phyloP scores from a whole-genome alignment of 2,797 vertebrate genomes.

The Pseudochaenichthys georgianus region DNA sequence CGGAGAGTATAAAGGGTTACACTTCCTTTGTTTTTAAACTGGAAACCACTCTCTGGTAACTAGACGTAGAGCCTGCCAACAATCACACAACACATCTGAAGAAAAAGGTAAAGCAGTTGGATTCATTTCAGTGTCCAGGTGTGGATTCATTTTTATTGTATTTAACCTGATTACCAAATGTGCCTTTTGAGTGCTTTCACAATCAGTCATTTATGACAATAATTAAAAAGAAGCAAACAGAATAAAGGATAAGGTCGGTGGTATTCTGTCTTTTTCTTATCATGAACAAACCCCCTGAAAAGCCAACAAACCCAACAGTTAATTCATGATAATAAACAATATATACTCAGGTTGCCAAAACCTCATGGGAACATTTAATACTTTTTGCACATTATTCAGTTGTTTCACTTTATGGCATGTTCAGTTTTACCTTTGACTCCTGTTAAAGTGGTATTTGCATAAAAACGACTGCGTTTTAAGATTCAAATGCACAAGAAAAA shows the following conservation, averaged over 20 bases:
- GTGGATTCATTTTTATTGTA: background rate
- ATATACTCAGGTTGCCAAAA: background rate
- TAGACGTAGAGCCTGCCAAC: background rate
- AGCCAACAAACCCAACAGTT: background rate
- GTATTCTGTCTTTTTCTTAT: background rate
- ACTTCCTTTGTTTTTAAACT: background rate
- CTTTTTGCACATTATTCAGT: too few species aligned
- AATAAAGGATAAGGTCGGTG: background rate
- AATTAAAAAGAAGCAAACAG: background rate
- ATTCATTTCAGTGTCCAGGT: background rate
- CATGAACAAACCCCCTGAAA: slow-evolving; percentile 14
- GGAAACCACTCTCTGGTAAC: background rate
- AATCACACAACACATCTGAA: background rate
- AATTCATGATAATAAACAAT: background rate
- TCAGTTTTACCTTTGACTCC: background rate
- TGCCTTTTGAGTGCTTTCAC: background rate
- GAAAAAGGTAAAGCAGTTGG: background rate
- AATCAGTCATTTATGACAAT: background rate
- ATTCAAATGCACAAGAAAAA: background rate
- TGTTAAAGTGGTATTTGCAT: background rate
- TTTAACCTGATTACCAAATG: background rate
- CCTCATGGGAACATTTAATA: too few species aligned
- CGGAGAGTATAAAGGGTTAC: background rate
- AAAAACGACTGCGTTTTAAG: background rate
- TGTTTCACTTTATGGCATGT: too few species aligned